A percentile compares a stretch with the other conserved stretches of the same genome.
These are phyloP conservation scores for Linyphia triangularis DNA, from an alignment of 2,888 invertebrate genomes.

Conservation along the genomic window DNA sequence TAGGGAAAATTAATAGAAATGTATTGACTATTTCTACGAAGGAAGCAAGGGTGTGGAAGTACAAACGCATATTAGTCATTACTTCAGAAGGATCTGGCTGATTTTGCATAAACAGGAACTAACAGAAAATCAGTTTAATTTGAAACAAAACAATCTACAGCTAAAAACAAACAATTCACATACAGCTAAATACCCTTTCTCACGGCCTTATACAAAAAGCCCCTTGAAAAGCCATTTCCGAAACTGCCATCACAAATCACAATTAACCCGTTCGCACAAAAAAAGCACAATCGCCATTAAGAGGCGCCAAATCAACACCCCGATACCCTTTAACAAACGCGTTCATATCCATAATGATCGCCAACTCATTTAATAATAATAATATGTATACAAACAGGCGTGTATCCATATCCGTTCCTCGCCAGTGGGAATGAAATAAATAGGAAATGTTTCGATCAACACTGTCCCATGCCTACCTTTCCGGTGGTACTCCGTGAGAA, in stretches of 20 bases:
- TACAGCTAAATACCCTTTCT: conserved; percentile 42
- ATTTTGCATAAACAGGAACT: too few species aligned
- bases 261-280: conserved; percentile 35
- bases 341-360: conserved; percentile 44
- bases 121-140: background rate
- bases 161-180: conserved; percentile 5
- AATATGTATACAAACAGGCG: conserved; percentile 36
- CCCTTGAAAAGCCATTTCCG: conserved; percentile 15
- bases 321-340: conserved; percentile 10
- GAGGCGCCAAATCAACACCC: conserved; percentile 59
- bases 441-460: conserved; percentile 67
- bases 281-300: conserved; percentile 39
- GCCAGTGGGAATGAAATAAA: conserved; percentile 53
- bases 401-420: conserved; percentile 54
- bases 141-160: background rate
- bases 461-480: conserved; percentile 35
- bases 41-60: too few species aligned
- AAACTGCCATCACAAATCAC: conserved; percentile 6
- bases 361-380: conserved; percentile 69
- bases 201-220: conserved; percentile 36
- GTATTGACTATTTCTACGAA: too few species aligned
- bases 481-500: conserved; percentile 57
- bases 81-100: too few species aligned
- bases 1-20: too few species aligned
- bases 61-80: too few species aligned